These are phyloP conservation scores for Stomatorhinus ivindoensis DNA, from an alignment of 2,113 vertebrate species.

Conservation along the genomic window DNA sequence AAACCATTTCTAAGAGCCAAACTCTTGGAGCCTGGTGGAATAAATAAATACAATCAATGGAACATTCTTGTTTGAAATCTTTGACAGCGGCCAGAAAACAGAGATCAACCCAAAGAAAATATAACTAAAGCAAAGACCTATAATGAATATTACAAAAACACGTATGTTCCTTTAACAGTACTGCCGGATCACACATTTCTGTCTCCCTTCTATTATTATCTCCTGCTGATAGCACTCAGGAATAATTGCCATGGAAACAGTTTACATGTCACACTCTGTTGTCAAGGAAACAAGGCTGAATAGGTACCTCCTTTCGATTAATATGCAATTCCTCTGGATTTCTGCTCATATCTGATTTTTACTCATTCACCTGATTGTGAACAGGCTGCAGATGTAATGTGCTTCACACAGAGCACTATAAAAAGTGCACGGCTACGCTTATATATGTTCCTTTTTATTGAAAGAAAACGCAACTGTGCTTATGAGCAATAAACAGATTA, in stretches of 20 bases:
- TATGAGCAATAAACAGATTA: neutral
- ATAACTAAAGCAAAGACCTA: neutral
- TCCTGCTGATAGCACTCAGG: conserved; percentile 37
- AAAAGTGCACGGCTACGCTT: neutral
- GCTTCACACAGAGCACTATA: neutral
- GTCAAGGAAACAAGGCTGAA: conserved; percentile 54
- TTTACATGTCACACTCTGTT: conserved; percentile 53
- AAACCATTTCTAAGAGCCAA: neutral
- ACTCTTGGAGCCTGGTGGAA: neutral
- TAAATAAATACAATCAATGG: conserved; percentile 3
- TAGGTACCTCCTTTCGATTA: conserved; percentile 36
- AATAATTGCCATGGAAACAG: conserved; percentile 63
- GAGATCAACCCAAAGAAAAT: neutral
- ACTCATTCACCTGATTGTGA: neutral
- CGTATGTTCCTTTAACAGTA: conserved; percentile 12
- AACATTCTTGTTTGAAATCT: conserved; percentile 1
- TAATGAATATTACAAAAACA: conserved; percentile 1
- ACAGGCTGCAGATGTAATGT: neutral
- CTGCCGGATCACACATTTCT: neutral
- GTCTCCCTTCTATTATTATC: conserved; percentile 40
- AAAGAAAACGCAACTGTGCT: neutral
- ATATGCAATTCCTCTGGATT: conserved; percentile 14
- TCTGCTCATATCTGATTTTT: conserved; percentile 10
- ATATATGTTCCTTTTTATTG: neutral
- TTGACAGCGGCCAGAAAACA: neutral